Evolutionary conservation across 1,140 invertebrate species (phyloP).

Genomic region (Dendrolimus kikuchii): DNA sequence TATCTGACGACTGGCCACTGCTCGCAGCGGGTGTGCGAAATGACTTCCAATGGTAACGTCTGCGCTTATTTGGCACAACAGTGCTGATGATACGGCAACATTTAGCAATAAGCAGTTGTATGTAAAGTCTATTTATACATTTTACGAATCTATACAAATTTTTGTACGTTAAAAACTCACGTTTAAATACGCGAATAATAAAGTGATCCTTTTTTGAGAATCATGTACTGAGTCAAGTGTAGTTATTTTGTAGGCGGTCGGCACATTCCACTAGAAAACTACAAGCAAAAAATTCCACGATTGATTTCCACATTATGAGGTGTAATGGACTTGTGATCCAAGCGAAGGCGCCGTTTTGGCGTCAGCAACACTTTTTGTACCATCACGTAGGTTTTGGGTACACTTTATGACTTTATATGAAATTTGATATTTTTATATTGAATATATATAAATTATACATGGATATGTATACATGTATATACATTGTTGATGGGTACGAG

Average conservation of each 20-base stretch:
- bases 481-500: conserved; percentile 71
- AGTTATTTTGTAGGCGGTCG: conserved; percentile 67
- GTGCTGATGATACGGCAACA: conserved; percentile 39
- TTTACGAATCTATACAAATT: conserved; percentile 71
- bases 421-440: conserved; percentile 73
- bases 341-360: conserved; percentile 55
- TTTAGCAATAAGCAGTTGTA: conserved; percentile 71
- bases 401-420: conserved; percentile 72
- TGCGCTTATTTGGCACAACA: conserved; percentile 23
- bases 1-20: not conserved
- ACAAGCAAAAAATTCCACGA: conserved; percentile 62
- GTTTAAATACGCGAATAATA: conserved; percentile 52
- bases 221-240: conserved; percentile 67
- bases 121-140: conserved; percentile 72
- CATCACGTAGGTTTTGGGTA: conserved; percentile 72
- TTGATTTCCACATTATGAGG: conserved; percentile 69
- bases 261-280: conserved; percentile 69
- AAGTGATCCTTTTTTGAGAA: conserved; percentile 71
- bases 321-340: conserved; percentile 62
- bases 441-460: conserved; percentile 73
- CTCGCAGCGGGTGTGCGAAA: not conserved
- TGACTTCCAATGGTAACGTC: conserved; percentile 17
- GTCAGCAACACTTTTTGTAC: conserved; percentile 63
- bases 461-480: conserved; percentile 72
- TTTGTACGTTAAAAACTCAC: conserved; percentile 68